These are phyloP conservation scores for Caenorhabditis panamensis DNA, from an alignment of 2,888 invertebrate genomes.

Conservation along the genomic window DNA sequence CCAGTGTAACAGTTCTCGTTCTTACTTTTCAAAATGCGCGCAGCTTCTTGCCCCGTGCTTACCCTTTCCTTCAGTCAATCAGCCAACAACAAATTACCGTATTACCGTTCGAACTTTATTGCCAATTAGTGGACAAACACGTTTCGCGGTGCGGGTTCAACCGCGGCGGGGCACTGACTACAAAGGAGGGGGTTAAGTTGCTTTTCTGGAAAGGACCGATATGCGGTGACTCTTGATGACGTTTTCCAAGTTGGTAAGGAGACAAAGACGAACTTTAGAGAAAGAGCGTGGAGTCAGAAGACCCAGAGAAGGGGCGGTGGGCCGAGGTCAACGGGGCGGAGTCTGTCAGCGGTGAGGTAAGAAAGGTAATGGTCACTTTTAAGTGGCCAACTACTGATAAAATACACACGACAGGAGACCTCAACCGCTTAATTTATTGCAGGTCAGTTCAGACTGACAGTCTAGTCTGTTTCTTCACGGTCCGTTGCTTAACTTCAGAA, in stretches of 20 bases:
- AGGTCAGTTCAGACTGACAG: neutral
- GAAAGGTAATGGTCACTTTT: constrained; percentile 56
- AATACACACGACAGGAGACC: constrained; percentile 39
- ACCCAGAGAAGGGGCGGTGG: constrained; percentile 20
- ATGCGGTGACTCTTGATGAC: constrained; percentile 13
- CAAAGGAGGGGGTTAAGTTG: constrained; percentile 16
- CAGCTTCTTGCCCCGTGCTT: constrained; percentile 22
- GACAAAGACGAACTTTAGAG: constrained; percentile 22
- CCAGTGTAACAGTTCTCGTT: constrained; percentile 53
- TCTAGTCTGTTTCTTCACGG: neutral
- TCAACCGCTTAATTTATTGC: constrained; percentile 47
- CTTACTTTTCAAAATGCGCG: constrained; percentile 28
- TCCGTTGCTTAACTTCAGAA: too few relatives aligned
- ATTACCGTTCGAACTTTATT: constrained; percentile 54
- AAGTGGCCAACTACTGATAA: constrained; percentile 43
- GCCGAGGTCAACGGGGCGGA: constrained; percentile 53
- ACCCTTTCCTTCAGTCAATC: constrained; percentile 22
- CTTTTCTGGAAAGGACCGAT: constrained; percentile 33
- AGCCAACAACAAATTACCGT: constrained; percentile 55
- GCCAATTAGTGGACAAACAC: constrained; percentile 57
- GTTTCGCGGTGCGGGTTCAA: constrained; percentile 21
- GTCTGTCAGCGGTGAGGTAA: constrained; percentile 31
- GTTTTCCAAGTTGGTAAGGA: constrained; percentile 2
- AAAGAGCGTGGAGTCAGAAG: constrained; percentile 13
- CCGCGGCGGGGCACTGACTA: constrained; percentile 2